phyloP scores from a whole-genome alignment of 2,888 invertebrate genomes.

The Perizoma affinitatum region DNA sequence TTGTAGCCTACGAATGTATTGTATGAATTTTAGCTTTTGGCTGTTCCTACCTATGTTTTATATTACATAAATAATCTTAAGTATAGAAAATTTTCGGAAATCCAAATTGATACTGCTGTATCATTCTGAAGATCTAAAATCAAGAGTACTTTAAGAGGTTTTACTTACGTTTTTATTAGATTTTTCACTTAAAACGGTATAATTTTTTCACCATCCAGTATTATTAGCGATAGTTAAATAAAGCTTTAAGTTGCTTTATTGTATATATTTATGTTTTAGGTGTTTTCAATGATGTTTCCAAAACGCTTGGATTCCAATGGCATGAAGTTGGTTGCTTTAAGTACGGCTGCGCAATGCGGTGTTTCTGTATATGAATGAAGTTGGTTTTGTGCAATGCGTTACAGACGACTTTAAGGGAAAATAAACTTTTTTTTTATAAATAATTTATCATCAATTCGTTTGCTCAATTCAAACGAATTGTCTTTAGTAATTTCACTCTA shows the following conservation, averaged over 20 bases:
- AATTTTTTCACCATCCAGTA: neutral
- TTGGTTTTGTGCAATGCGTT: constrained; percentile 45
- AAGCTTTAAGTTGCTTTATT: constrained; percentile 20
- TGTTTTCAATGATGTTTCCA: constrained; percentile 38
- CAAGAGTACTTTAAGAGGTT: neutral
- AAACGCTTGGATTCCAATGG: constrained; percentile 44
- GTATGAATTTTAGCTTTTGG: too few relatives aligned
- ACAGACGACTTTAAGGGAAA: constrained; percentile 29
- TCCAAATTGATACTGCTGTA: too few relatives aligned
- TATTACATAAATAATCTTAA: too few relatives aligned
- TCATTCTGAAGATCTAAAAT: too few relatives aligned
- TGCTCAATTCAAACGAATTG: too few relatives aligned
- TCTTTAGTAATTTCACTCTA: too few relatives aligned
- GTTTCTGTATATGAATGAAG: constrained; percentile 55
- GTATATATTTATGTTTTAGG: constrained; percentile 28
- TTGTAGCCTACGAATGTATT: too few relatives aligned
- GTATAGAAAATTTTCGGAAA: neutral
- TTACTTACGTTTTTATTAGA: constrained; percentile 19
- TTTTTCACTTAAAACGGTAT: constrained; percentile 5
- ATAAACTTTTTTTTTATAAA: constrained; percentile 5
- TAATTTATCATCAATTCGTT: too few relatives aligned
- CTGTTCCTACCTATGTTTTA: too few relatives aligned
- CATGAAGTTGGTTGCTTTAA: constrained; percentile 50
- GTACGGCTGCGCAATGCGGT: constrained; percentile 66
- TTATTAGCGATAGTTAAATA: neutral